Conservation (phyloP, 2,113 vertebrate genomes). For the Pteronura brasiliensis region DNA sequence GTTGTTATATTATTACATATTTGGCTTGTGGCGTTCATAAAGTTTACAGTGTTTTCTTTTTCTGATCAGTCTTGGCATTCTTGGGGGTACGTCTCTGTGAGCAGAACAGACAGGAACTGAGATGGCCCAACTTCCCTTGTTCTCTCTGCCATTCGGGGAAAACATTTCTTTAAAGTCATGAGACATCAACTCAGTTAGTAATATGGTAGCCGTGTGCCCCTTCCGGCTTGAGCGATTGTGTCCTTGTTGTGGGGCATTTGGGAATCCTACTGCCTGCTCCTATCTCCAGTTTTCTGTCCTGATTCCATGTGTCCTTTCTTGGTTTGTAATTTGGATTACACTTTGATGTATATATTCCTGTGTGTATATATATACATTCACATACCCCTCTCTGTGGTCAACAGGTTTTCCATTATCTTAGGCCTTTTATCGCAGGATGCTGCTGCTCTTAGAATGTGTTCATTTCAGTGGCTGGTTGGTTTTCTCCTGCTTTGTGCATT, state of each 20-base stretch:
- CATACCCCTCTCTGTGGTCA: not conserved
- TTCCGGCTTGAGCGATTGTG: too few relatives aligned
- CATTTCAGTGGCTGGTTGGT: not conserved
- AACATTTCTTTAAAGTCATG: not conserved
- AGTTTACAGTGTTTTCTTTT: not conserved
- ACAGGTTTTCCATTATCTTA: not conserved
- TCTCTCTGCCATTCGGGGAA: not conserved
- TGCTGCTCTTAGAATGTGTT: not conserved
- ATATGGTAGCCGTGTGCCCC: rapidly evolving
- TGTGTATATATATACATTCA: too few relatives aligned
- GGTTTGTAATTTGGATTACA: not conserved
- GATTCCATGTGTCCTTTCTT: not conserved
- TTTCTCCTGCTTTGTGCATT: not conserved
- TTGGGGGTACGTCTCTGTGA: not conserved
- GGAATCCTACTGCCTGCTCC: not conserved
- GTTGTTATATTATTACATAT: not conserved
- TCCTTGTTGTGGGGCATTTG: not conserved
- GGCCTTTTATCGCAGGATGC: not conserved
- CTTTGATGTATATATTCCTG: not conserved
- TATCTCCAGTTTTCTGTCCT: not conserved
- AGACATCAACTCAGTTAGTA: not conserved
- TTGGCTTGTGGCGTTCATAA: not conserved
- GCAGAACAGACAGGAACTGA: not conserved
- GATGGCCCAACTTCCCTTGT: not conserved
- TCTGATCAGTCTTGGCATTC: not conserved